Base-by-base conservation (phyloP, 2,113 vertebrate genomes). In the Zosterops japonicus region DNA sequence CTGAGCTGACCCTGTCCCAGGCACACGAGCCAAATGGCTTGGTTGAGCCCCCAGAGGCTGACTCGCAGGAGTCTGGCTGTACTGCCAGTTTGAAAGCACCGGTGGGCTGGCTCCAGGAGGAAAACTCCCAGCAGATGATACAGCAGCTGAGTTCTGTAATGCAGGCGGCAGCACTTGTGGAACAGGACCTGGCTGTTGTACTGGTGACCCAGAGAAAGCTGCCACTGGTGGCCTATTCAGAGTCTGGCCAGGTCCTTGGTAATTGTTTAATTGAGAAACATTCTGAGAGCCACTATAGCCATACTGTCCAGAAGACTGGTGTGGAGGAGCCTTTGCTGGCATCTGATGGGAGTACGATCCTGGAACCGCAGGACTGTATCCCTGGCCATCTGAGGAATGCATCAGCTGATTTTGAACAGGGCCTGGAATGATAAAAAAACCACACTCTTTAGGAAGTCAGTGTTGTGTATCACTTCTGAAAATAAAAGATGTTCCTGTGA, bases 391-490 rank as follows among this genome's bases (percentile, higher is more conserved):
- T 36, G 96, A 87, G 39, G 98, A 96, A 95, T 98, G 98, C 91
- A 98, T 87, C 83, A 98, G 85, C 59, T 98, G 97, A 94, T 98
- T 99, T 77, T 98, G 99, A 55, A 99, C 98, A 76, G 99, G 99
- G 97, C 99, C 99, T 99, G 78, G 33, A 95, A 95, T 39, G 53
- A 36, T 67, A 60, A 59, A 61, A 89, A 56, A 56, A 84, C 33
- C 35, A 49, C 6, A 68, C 6, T 9, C 12, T 63, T 94, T 53
- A 81, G 72, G 76, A 71, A 85, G 44, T 46, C 84, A 79, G 12
- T 12, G 12, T 4, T 36, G 12, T 24, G 20, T 3, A 35, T 41
- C 8, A 5, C 35, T 75, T 64, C 28, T 68, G 50, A 77, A 83
- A 70, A 83, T 9, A 80, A 64, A 22, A 91, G 12, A 46, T 21